Conservation (phyloP, 2,888 invertebrate species). For the Tetheella fluctuosa region DNA sequence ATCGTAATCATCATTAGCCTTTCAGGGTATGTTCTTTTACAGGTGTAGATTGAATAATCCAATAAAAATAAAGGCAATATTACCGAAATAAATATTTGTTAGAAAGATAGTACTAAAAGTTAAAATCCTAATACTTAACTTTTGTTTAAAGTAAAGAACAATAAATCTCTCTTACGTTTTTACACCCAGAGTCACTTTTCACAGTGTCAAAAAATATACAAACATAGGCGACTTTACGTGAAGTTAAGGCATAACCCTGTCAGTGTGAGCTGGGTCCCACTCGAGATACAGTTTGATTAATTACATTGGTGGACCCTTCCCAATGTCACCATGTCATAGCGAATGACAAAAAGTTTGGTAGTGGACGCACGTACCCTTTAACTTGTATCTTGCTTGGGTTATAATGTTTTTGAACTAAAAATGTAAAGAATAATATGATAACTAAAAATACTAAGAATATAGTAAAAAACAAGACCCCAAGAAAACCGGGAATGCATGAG, state of each 20-base stretch:
- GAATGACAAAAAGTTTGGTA: conserved; percentile 57
- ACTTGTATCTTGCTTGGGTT: neutral
- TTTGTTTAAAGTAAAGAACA: neutral
- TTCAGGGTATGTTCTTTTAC: too few species aligned
- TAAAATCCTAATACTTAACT: neutral
- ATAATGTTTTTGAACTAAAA: too few species aligned
- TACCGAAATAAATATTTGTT: too few species aligned
- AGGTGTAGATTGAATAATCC: too few species aligned
- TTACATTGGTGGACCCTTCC: conserved; percentile 63
- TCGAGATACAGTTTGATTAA: conserved; percentile 64
- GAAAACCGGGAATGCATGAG: too few species aligned
- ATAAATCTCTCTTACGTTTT: conserved; percentile 1
- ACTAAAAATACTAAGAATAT: too few species aligned
- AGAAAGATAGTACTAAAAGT: too few species aligned
- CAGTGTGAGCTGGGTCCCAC: conserved; percentile 49
- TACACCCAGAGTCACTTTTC: neutral
- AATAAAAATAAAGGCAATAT: too few species aligned
- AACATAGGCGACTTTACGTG: neutral
- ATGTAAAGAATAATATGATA: too few species aligned
- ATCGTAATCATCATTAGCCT: too few species aligned
- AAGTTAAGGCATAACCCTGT: conserved; percentile 42
- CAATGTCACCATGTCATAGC: conserved; percentile 67
- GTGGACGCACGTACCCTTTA: conserved; percentile 32
- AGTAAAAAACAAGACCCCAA: too few species aligned
- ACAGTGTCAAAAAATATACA: neutral